Evolutionary conservation across 2,113 vertebrate species (phyloP), one percentile per base, ranked within the genome.

Genomic region (Otocyon megalotis): DNA sequence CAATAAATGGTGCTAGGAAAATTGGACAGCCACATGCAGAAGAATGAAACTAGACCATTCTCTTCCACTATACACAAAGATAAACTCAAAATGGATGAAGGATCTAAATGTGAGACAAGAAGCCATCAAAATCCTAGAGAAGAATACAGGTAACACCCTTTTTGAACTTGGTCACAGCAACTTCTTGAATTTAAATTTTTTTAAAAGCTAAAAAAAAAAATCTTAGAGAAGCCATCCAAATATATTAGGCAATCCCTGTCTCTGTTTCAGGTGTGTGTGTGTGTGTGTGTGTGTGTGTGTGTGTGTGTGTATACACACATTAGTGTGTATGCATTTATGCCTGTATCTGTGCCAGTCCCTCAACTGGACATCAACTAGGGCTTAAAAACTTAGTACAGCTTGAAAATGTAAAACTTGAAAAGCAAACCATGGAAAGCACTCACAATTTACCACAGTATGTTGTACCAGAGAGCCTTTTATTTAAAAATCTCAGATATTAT

Each of bases 321-420:
- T 28, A 20, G 4, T 56, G 71, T 30, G 0, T 30, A 4, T n/a
- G 11, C 20, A 32, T n/a, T 2, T 60, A 8, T 22, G 10, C 5
- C 9, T 81, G 1, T 50, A 0, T 56, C 74, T 93, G 14, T 71
- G 17, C 60, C 43, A 35, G 10, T 67, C 0, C 53, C 14, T 10
- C 19, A 4, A 67, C 13, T 72, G 16, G 30, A 26, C 30, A 8
- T 80, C 58, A 81, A 14, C 4, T 37, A 17, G 17, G n/a, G 4
- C 1, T 35, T 89, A 20, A 89, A 82, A 95, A 63, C 30, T 72
- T 60, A 69, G 69, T 10, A 48, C 20, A 65, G 1, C 2, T 48
- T 82, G 37, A 76, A 50, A 95, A 69, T 56, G 24, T 2, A 85
- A 50, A 48, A 67, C n/a, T 60, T 71, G 48, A 72, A 24, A 67